A percentile compares a stretch with the other conserved stretches of the same genome.
Evolutionary conservation across 2,888 invertebrate genomes (phyloP).

Genomic region (Melinaea marsaeus): DNA sequence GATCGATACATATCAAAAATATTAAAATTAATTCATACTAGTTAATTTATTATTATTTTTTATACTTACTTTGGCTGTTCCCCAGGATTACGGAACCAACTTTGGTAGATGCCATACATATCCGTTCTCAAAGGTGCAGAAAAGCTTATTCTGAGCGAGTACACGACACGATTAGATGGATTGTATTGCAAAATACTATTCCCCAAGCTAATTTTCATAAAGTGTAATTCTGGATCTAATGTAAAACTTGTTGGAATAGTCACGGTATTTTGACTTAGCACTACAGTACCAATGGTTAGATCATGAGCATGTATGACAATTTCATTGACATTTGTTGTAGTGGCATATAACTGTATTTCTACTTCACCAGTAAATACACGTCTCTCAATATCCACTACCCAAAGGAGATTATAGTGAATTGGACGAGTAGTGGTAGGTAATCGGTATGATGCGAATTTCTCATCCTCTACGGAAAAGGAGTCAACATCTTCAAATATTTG

Average conservation of each 20-base stretch:
- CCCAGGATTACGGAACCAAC: slow-evolving; percentile 55
- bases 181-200: slow-evolving; percentile 42
- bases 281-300: slow-evolving; percentile 51
- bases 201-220: slow-evolving; percentile 44
- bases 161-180: slow-evolving; percentile 35
- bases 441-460: slow-evolving; percentile 46
- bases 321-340: slow-evolving; percentile 45
- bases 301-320: slow-evolving; percentile 60
- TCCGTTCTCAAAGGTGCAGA: slow-evolving; percentile 51
- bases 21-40: too few relatives aligned
- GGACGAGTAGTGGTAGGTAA: slow-evolving; percentile 74
- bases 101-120: slow-evolving; percentile 67
- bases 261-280: slow-evolving; percentile 49
- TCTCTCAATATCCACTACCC: slow-evolving; percentile 59
- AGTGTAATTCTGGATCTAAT: slow-evolving; percentile 44
- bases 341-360: slow-evolving; percentile 52
- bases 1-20: too few relatives aligned
- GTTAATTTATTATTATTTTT: neutral
- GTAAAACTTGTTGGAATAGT: slow-evolving; percentile 28
- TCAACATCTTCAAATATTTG: slow-evolving; percentile 49
- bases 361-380: slow-evolving; percentile 56
- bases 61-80: neutral
- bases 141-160: slow-evolving; percentile 50
- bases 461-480: slow-evolving; percentile 5
- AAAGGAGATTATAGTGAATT: slow-evolving; percentile 65